Conservation (phyloP, 2,888 invertebrate genomes). For the Eristalis tenax region DNA sequence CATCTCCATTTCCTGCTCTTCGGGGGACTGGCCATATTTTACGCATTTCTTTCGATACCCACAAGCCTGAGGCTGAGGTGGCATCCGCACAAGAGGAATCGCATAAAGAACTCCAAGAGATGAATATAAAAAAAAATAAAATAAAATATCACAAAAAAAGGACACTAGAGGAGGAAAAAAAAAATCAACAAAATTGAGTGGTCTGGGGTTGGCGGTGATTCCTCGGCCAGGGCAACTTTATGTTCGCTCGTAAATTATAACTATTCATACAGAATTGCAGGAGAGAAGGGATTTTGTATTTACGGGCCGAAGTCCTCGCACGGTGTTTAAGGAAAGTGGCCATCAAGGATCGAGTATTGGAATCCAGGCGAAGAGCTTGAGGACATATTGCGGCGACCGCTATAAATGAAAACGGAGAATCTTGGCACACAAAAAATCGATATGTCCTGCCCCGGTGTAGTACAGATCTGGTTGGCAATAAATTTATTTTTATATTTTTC, state of each 20-base stretch:
- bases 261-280: constrained; percentile 64
- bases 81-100: constrained; percentile 31
- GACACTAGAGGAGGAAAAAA: constrained; percentile 14
- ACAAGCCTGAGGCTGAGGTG: constrained; percentile 55
- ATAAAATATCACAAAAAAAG: constrained; percentile 5
- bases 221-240: constrained; percentile 54
- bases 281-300: constrained; percentile 25
- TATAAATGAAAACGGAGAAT: constrained; percentile 27
- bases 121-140: constrained; percentile 43
- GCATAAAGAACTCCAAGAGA: constrained; percentile 12
- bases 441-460: constrained; percentile 15
- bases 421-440: constrained; percentile 55
- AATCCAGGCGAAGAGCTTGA: constrained; percentile 21
- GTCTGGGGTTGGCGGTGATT: constrained; percentile 6
- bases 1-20: constrained; percentile 40
- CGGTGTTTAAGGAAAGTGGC: constrained; percentile 60
- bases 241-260: constrained; percentile 68
- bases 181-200: background rate
- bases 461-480: constrained; percentile 28
- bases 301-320: constrained; percentile 36
- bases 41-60: constrained; percentile 63
- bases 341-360: constrained; percentile 51
- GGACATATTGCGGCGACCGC: constrained; percentile 45
- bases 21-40: constrained; percentile 57
- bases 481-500: constrained; percentile 32